Percentiles rank a stretch among this genome's conserved stretches.
phyloP scores from a whole-genome alignment of 2,797 vertebrate genomes.

The Adelosebastes latens region DNA sequence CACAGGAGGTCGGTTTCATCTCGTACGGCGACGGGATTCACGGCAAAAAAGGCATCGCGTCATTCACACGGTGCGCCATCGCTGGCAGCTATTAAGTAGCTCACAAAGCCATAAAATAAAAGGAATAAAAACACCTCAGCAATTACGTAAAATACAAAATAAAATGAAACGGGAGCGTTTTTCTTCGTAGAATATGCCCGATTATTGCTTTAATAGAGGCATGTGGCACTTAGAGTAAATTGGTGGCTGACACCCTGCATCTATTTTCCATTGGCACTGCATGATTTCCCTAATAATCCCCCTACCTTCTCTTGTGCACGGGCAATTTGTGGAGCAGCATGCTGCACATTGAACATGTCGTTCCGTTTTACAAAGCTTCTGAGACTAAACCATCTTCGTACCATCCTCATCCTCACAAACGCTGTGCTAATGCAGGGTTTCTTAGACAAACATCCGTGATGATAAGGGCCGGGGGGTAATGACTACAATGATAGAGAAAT shows the following conservation, averaged over 20 bases:
- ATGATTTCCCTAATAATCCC: slow-evolving; percentile 26
- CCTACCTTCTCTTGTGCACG: neutral
- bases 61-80: neutral
- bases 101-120: slow-evolving; percentile 17
- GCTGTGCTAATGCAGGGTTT: slow-evolving; percentile 25
- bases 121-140: slow-evolving; percentile 13
- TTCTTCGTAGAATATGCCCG: neutral
- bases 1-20: slow-evolving; percentile 67
- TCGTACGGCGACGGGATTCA: slow-evolving; percentile 19
- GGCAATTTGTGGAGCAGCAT: neutral
- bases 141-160: neutral
- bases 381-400: slow-evolving; percentile 6
- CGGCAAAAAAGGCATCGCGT: neutral
- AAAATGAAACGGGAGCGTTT: neutral
- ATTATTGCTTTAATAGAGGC: neutral
- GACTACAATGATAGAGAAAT: slow-evolving; percentile 71
- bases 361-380: neutral
- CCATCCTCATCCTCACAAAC: slow-evolving; percentile 16
- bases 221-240: slow-evolving; percentile 24
- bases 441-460: slow-evolving; percentile 68
- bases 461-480: slow-evolving; percentile 70
- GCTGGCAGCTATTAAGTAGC: slow-evolving; percentile 29
- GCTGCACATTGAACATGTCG: neutral
- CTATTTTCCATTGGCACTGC: slow-evolving; percentile 24
- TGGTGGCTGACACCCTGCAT: slow-evolving; percentile 5